Evolutionary conservation across 2,113 vertebrate species (phyloP), one percentile per base, ranked within the genome.

Genomic region (Odocoileus virginianus): DNA sequence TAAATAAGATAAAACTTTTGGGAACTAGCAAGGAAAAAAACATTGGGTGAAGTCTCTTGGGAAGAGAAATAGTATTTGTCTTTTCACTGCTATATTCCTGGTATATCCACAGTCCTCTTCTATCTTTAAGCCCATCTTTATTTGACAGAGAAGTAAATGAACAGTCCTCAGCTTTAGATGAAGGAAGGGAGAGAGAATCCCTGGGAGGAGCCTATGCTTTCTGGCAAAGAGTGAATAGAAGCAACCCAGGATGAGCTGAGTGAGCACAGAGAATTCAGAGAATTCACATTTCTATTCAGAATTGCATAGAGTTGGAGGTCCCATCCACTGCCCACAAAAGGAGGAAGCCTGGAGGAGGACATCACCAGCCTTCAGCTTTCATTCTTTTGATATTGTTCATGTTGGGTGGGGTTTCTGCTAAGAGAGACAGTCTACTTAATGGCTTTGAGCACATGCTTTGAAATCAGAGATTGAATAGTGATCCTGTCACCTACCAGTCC

Each of bases 1-100:
- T 95, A 76, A 97, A 55, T 85, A 84, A 91, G 91, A 78, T 40
- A 88, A 76, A 40, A 85, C 36, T 87, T 93, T 76, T 15, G 57
- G 57, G 61, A 95, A 16, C 67, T 10, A 82, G n/a, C 89, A 90
- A 60, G 43, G 64, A 96, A 81, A 84, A 96, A 96, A 67, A 76
- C 9, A 76, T 23, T 92, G 55, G 8, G 89, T 36, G 30, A 87
- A 90, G 27, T 85, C 94, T 92, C 92, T 67, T 5, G 40, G 30
- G 71, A 45, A 36, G 54, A 81, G 76, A 64, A 87, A 55, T 2
- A 86, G 30, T 28, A 43, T 47, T 89, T 96, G 74, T 71, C 79
- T 57, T 84, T 90, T 96, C 82, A 71, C 5, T 78, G 33, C 33
- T 64, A 0, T 6, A 16, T 79, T 58, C 30, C n/a, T 93, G 15